phyloP scores from a whole-genome alignment of 2,888 invertebrate species.

The Lycia hirtaria region DNA sequence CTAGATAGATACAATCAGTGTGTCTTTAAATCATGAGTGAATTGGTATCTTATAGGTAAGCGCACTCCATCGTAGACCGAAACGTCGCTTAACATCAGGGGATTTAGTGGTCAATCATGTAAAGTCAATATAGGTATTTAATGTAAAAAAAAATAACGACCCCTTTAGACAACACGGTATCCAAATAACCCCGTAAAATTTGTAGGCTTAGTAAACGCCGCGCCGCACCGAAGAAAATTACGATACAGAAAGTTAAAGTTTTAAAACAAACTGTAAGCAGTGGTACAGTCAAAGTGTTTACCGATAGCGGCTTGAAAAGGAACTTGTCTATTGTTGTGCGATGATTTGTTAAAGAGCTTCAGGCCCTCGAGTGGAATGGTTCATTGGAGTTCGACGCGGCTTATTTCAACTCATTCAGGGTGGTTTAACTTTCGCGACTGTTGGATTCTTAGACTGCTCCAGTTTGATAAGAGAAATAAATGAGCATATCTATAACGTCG shows the following conservation, averaged over 20 bases:
- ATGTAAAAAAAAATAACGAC: no score
- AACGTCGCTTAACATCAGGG: no score
- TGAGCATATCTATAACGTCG: background rate
- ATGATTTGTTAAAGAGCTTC: conserved; percentile 20
- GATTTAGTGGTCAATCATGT: no score
- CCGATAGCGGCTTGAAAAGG: conserved; percentile 5
- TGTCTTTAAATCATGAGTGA: no score
- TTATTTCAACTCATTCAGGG: conserved; percentile 6
- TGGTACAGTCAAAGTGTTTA: conserved; percentile 13
- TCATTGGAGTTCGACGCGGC: conserved; percentile 10
- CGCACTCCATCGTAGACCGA: no score
- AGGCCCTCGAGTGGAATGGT: conserved; percentile 1
- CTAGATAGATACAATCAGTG: no score
- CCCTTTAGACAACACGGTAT: no score
- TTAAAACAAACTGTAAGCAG: conserved; percentile 3
- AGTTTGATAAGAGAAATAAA: conserved; percentile 1
- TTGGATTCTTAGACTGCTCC: background rate
- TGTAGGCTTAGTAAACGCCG: background rate
- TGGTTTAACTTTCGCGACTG: conserved; percentile 4
- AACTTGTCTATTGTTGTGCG: conserved; percentile 14
- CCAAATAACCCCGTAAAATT: no score
- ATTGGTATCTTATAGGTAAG: no score
- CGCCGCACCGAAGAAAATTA: background rate
- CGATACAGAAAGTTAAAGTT: conserved; percentile 1
- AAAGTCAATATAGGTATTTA: no score